These are phyloP conservation scores for Megalopta genalis DNA, from an alignment of 1,140 invertebrate species.

Conservation along the genomic window DNA sequence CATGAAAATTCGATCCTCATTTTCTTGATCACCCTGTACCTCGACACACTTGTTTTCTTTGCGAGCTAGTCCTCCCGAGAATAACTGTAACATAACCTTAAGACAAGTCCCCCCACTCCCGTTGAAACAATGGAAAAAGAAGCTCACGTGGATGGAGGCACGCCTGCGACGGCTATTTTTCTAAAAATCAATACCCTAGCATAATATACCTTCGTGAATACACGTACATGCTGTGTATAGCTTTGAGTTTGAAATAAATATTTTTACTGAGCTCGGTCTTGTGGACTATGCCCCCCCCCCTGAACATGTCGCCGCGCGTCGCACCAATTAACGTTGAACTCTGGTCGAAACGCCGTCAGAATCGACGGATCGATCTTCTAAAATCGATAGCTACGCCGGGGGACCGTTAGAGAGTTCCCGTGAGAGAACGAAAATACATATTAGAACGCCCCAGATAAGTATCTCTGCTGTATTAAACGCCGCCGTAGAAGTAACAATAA, in stretches of 20 bases:
- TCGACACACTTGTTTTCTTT: not conserved
- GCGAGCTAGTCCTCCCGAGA: conserved; percentile 31
- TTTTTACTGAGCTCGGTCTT: conserved; percentile 46
- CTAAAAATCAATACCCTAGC: conserved; percentile 45
- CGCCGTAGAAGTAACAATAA: conserved; percentile 10
- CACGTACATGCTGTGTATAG: conserved; percentile 43
- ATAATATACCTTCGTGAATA: conserved; percentile 11
- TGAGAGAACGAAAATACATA: not conserved
- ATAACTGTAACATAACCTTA: conserved; percentile 9
- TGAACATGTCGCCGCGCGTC: too few species aligned
- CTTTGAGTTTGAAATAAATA: conserved; percentile 64
- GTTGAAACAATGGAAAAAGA: not conserved
- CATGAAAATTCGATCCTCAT: not conserved
- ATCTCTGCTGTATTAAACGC: conserved; percentile 32
- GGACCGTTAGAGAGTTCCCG: conserved; percentile 2
- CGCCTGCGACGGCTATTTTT: conserved; percentile 46
- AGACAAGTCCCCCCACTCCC: too few species aligned
- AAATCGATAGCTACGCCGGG: not conserved
- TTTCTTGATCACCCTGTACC: not conserved
- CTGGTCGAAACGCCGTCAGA: too few species aligned
- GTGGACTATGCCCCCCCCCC: conserved; percentile 15
- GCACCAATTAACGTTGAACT: too few species aligned
- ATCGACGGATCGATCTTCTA: not conserved
- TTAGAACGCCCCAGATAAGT: conserved; percentile 35
- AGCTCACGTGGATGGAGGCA: conserved; percentile 18